A percentile compares a stretch with the other conserved stretches of the same genome.
phyloP scores from a whole-genome alignment of 2,797 vertebrate genomes.

The Anguilla megastoma region DNA sequence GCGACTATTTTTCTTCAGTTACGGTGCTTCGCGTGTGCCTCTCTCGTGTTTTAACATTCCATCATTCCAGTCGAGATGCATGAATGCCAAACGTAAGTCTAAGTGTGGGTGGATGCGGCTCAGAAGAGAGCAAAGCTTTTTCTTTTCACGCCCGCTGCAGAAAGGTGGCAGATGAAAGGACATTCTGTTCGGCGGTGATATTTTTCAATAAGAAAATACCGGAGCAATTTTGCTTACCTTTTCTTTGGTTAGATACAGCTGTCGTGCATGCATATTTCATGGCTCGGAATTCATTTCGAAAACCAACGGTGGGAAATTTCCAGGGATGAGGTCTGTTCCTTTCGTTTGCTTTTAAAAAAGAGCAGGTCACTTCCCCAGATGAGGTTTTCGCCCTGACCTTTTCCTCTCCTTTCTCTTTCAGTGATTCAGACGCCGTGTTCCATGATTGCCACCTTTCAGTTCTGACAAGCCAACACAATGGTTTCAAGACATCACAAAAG shows the following conservation, averaged over 20 bases:
- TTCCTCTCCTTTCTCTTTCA: constrained; percentile 10
- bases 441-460: constrained; percentile 37
- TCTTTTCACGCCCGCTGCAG: background rate
- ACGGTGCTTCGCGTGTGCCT: background rate
- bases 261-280: constrained; percentile 6
- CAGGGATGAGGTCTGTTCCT: background rate
- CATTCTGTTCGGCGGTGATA: background rate
- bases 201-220: background rate
- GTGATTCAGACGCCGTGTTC: background rate
- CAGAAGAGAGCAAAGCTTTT: background rate
- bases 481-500: constrained; percentile 24
- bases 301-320: background rate
- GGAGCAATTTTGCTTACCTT: background rate
- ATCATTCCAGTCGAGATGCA: background rate
- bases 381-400: constrained; percentile 26
- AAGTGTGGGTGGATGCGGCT: background rate
- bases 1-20: too few relatives aligned
- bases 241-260: background rate
- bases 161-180: background rate
- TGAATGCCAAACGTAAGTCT: background rate
- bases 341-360: constrained; percentile 19
- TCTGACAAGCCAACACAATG: constrained; percentile 28
- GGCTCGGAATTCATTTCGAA: background rate
- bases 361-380: constrained; percentile 1
- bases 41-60: background rate